Evolutionary conservation across 2,888 invertebrate species (phyloP).

Genomic region (Caenorhabditis sp.): DNA sequence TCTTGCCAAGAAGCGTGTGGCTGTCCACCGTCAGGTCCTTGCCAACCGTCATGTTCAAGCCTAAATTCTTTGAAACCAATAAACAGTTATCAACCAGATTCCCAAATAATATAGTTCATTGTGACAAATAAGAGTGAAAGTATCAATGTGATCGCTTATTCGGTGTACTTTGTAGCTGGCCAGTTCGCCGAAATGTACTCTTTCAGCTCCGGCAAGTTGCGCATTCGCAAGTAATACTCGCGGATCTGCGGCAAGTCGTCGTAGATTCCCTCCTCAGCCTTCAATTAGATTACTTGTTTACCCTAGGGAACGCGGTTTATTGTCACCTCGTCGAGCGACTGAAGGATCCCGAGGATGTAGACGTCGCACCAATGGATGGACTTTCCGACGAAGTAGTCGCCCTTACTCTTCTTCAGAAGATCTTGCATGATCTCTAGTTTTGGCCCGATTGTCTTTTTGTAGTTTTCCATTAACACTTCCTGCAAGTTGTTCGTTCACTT

Average conservation of each 20-base stretch:
- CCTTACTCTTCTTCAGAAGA: slow-evolving; percentile 46
- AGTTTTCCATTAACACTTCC: slow-evolving; percentile 18
- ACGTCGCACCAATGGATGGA: slow-evolving; percentile 57
- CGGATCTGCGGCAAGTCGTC: slow-evolving; percentile 36
- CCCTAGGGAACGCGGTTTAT: no score
- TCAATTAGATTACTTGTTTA: not conserved
- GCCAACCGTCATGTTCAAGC: slow-evolving; percentile 34
- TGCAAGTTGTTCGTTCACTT: not conserved
- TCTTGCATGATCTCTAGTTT: slow-evolving; percentile 47
- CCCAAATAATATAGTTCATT: slow-evolving; percentile 3
- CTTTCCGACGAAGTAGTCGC: slow-evolving; percentile 57
- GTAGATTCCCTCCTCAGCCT: slow-evolving; percentile 21
- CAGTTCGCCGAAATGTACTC: slow-evolving; percentile 51
- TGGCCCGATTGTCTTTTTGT: slow-evolving; percentile 12
- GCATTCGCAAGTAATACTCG: slow-evolving; percentile 46
- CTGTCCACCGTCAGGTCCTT: slow-evolving; percentile 30
- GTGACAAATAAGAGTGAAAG: not conserved
- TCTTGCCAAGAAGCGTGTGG: slow-evolving; percentile 48
- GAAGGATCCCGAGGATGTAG: slow-evolving; percentile 43
- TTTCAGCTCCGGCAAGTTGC: slow-evolving; percentile 43
- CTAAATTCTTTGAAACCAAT: not conserved
- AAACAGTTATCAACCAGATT: not conserved
- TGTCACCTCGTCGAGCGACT: slow-evolving; percentile 41
- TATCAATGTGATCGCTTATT: not conserved
- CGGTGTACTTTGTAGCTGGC: slow-evolving; percentile 48